A percentile compares a stretch with the other conserved stretches of the same genome.
phyloP scores from a whole-genome alignment of 2,113 vertebrate genomes.

The Raja brachyura region DNA sequence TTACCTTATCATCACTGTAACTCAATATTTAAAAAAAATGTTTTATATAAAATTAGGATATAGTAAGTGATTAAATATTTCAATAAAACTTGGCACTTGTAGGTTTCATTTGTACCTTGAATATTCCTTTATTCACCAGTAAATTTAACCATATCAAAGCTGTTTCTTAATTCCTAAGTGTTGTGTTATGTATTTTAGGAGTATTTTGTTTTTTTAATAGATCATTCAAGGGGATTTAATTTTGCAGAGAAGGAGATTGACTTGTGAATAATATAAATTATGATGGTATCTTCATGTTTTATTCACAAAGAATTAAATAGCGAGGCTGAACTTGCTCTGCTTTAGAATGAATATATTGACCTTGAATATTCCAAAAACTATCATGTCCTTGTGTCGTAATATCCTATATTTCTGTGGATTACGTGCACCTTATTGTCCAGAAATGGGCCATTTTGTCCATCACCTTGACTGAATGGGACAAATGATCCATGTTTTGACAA shows the following conservation, averaged over 20 bases:
- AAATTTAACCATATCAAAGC: not conserved
- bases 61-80: not conserved
- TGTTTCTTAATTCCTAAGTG: not conserved
- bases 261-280: not conserved
- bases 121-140: not conserved
- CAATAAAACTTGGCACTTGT: not conserved
- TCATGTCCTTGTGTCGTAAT: not conserved
- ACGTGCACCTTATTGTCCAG: not conserved
- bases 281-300: not conserved
- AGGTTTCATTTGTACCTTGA: not conserved
- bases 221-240: not conserved
- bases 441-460: too few species aligned
- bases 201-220: not conserved
- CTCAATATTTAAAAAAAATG: not conserved
- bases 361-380: not conserved
- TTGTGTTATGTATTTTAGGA: too few species aligned
- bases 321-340: not conserved
- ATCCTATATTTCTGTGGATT: not conserved
- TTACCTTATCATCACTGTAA: not conserved
- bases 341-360: not conserved
- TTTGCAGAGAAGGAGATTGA: not conserved
- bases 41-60: not conserved
- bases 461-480: not conserved
- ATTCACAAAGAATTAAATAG: not conserved
- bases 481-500: not conserved